phyloP scores from a whole-genome alignment of 1,140 invertebrate species.

The Formica exsecta region DNA sequence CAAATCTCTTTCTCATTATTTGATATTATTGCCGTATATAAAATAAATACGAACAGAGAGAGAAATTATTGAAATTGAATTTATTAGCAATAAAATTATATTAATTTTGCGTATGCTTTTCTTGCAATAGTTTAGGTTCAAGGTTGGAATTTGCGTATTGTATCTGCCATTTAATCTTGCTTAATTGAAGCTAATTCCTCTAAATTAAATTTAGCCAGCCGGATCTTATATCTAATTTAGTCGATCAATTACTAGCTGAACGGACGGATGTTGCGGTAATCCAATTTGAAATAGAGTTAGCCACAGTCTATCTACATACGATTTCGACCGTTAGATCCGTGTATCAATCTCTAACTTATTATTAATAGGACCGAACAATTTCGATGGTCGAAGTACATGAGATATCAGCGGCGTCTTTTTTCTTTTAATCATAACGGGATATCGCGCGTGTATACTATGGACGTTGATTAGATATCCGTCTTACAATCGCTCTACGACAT shows the following conservation, averaged over 20 bases:
- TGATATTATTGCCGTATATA: neutral
- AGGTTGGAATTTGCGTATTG: neutral
- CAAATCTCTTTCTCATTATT: neutral
- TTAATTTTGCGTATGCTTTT: neutral
- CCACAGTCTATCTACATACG: neutral
- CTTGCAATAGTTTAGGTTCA: too few relatives aligned
- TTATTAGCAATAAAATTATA: neutral
- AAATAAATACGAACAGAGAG: neutral
- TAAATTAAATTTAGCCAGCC: constrained; percentile 5
- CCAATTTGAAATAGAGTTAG: constrained; percentile 14
- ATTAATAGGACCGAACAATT: neutral
- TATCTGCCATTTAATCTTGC: neutral
- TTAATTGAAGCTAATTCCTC: neutral
- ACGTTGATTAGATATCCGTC: constrained; percentile 48
- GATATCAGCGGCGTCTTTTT: neutral
- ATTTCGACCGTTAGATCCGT: constrained; percentile 1
- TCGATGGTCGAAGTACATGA: neutral
- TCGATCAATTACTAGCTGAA: constrained; percentile 23
- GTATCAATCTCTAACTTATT: neutral
- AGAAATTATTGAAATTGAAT: too few relatives aligned
- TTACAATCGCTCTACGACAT: constrained; percentile 53
- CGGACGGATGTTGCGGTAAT: constrained; percentile 20
- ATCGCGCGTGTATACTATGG: neutral
- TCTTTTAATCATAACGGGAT: neutral
- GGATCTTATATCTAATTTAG: constrained; percentile 14